Evolutionary conservation across 2,888 invertebrate species (phyloP), one percentile per base, ranked within the genome.

Genomic region (Melieria crassipennis): DNA sequence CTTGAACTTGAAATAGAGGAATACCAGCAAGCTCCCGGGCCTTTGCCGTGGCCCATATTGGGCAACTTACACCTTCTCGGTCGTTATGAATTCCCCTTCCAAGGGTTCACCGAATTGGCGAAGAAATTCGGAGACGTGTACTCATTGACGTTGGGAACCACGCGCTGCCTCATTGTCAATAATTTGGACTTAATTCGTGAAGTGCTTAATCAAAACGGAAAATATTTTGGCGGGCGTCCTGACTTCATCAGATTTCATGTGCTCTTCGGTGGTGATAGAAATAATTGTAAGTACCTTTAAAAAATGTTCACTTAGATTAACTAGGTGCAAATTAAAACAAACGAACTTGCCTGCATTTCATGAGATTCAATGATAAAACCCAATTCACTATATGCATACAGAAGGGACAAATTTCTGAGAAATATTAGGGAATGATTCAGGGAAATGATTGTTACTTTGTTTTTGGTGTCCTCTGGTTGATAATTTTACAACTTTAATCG

Each of bases 251-350:
- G 95, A 48, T 95, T 93, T 83, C 92, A 94, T 82, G 90, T 91
- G 76, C 91, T 95, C n/a, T 95, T 95, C 84, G 94, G 93, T 60
- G 94, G 94, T 56, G 92, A 95, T 86, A 88, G 94, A 73, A 93
- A 94, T 86, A 94, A 94, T 84, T 94, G 95, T 95, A 87, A 94
- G 95, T 30, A 4, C 30, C 30, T 30, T 30, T 30, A 30, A 30
- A 30, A 30, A 30, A 30, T 30, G 30, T 30, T 30, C 30, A 30
- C 30, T 0, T 67, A 13, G n/a, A 47, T 42, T 63, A 61, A 16
- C 30, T 30, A 3, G 30, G 30, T 30, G 30, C 30, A 30, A 30
- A 30, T 30, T 30, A 30, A 30, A 30, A 30, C 30, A 30, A 30
- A 30, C 30, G 30, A 30, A 30, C 30, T 30, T 30, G 30, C 30